phyloP scores from a whole-genome alignment of 2,797 vertebrate genomes.

The Thunnus albacares region DNA sequence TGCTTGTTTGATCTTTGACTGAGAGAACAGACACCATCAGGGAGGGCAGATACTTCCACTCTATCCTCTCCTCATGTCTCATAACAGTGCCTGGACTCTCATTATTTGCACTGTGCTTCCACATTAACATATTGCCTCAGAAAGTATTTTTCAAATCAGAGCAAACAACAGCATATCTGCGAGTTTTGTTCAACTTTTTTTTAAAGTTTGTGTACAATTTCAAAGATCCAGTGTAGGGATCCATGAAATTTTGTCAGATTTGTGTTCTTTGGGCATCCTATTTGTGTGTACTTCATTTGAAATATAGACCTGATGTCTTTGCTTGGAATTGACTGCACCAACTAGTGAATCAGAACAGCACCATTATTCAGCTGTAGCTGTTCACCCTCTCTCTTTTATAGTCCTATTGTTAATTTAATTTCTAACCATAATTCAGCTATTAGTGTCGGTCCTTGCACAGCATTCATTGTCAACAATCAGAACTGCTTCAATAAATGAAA shows the following conservation, averaged over 20 bases:
- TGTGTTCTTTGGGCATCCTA: background rate
- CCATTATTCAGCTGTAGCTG: conserved; percentile 23
- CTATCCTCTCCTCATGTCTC: background rate
- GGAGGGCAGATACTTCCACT: conserved; percentile 2
- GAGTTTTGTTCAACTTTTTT: background rate
- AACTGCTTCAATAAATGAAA: conserved; percentile 38
- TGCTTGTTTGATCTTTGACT: conserved; percentile 28
- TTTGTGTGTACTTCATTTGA: background rate
- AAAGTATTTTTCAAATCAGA: background rate
- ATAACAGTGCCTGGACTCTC: background rate
- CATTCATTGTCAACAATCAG: conserved; percentile 37
- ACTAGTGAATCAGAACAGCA: conserved; percentile 17
- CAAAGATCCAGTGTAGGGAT: no score
- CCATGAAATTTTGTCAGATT: background rate
- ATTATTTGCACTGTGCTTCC: background rate
- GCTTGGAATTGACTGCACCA: background rate
- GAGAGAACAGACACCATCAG: background rate
- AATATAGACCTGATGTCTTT: background rate
- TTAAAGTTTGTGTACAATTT: background rate
- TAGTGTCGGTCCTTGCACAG: conserved; percentile 14
- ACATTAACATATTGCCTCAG: background rate
- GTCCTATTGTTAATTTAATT: conserved; percentile 39
- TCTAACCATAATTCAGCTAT: conserved; percentile 31
- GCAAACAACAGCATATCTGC: background rate
- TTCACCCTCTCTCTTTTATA: conserved; percentile 28